These are phyloP conservation scores for Gambusia yucatana DNA, from an alignment of 2,797 vertebrate species.

Conservation along the genomic window DNA sequence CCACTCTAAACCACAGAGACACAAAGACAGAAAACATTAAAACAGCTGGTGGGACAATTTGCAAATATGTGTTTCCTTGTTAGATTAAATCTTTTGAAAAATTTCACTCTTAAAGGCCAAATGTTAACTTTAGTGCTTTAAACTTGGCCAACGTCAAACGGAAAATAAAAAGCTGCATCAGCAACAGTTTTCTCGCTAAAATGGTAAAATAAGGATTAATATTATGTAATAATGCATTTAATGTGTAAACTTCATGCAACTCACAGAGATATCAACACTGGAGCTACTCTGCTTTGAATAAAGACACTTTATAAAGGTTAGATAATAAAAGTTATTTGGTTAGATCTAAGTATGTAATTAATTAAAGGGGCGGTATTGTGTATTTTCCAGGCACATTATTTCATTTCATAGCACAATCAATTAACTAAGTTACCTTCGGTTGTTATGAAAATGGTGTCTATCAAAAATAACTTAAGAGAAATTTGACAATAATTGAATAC, in stretches of 20 bases:
- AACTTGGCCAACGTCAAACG: neutral
- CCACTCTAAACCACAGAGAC: constrained; percentile 45
- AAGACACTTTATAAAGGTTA: neutral
- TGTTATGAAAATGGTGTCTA: too few species aligned
- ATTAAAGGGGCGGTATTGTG: too few species aligned
- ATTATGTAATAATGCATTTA: neutral
- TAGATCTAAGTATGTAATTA: neutral
- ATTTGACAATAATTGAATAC: too few species aligned
- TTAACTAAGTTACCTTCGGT: too few species aligned
- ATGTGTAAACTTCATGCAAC: neutral
- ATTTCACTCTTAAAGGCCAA: neutral
- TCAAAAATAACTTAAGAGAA: too few species aligned
- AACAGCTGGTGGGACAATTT: neutral
- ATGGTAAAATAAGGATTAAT: neutral
- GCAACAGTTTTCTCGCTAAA: neutral
- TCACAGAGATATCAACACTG: neutral
- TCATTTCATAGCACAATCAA: too few species aligned
- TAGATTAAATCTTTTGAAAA: neutral
- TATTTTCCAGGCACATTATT: too few species aligned
- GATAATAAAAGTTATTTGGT: neutral
- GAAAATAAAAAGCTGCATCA: neutral
- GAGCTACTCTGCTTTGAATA: neutral
- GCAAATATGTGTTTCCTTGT: neutral
- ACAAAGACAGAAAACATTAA: neutral
- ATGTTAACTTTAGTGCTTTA: neutral